Conservation (phyloP, 2,113 vertebrate species). For the Leptobrachium leishanense region DNA sequence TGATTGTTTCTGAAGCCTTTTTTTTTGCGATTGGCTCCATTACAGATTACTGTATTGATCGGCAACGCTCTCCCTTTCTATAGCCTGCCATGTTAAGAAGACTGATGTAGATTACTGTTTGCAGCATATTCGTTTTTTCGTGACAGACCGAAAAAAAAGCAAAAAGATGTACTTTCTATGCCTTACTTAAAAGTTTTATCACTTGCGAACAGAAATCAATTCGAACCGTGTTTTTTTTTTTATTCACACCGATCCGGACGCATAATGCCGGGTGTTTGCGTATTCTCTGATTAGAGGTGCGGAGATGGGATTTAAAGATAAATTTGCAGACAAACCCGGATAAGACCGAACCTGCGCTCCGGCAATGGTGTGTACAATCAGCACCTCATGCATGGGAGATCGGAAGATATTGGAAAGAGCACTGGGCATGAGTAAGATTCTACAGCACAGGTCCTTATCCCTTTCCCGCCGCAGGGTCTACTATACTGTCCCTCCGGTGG, state of each 20-base stretch:
- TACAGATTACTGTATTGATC: slow-evolving; percentile 48
- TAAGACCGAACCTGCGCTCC: too few relatives aligned
- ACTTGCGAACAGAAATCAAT: slow-evolving; percentile 19
- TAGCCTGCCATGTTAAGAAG: slow-evolving; percentile 18
- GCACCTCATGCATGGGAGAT: too few relatives aligned
- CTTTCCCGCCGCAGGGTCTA: too few relatives aligned
- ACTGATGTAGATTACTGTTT: slow-evolving; percentile 35
- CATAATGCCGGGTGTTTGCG: background rate
- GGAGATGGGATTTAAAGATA: background rate
- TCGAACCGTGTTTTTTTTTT: background rate
- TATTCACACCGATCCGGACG: background rate
- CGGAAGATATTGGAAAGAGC: too few relatives aligned
- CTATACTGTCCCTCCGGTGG: too few relatives aligned
- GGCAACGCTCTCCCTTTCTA: slow-evolving; percentile 8
- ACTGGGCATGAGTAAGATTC: too few relatives aligned
- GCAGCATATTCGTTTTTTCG: slow-evolving; percentile 2
- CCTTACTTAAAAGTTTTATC: slow-evolving; percentile 10
- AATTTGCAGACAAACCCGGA: background rate
- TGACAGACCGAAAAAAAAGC: slow-evolving; percentile 8
- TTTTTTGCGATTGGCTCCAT: slow-evolving; percentile 31
- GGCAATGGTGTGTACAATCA: too few relatives aligned
- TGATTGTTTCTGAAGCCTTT: slow-evolving; percentile 27
- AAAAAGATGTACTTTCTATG: slow-evolving; percentile 5
- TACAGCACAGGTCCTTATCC: too few relatives aligned
- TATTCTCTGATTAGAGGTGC: background rate